Conservation (phyloP, 1,140 invertebrate genomes). For the Lineus longissimus region DNA sequence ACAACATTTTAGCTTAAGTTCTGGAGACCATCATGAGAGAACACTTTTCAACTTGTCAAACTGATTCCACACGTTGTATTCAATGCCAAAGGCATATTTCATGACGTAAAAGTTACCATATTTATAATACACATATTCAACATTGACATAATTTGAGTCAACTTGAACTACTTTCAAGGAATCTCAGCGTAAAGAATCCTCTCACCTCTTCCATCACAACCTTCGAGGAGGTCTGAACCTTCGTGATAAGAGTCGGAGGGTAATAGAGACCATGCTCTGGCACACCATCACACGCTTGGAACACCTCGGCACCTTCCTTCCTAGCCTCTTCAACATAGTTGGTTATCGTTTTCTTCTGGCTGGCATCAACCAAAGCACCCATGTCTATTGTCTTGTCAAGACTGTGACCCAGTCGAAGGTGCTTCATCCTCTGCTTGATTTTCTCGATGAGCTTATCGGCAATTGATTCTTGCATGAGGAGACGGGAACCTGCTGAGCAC, state of each 20-base stretch:
- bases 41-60: too few species aligned
- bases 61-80: too few species aligned
- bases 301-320: constrained; percentile 53
- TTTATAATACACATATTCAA: too few species aligned
- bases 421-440: constrained; percentile 51
- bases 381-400: constrained; percentile 55
- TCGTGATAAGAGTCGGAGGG: constrained; percentile 53
- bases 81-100: too few species aligned
- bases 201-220: constrained; percentile 52
- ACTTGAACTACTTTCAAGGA: too few species aligned
- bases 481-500: constrained; percentile 56
- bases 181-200: not conserved
- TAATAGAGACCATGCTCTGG: constrained; percentile 43
- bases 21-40: not conserved
- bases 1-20: constrained; percentile 5
- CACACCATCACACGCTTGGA: constrained; percentile 30
- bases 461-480: constrained; percentile 60
- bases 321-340: constrained; percentile 49
- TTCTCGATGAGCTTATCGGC: constrained; percentile 55
- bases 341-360: constrained; percentile 39
- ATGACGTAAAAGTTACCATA: too few species aligned
- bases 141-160: too few species aligned
- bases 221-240: constrained; percentile 51
- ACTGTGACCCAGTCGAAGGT: constrained; percentile 54
- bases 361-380: constrained; percentile 49